Conservation (phyloP, 2,113 vertebrate species). For the Oceanodroma tethys region DNA sequence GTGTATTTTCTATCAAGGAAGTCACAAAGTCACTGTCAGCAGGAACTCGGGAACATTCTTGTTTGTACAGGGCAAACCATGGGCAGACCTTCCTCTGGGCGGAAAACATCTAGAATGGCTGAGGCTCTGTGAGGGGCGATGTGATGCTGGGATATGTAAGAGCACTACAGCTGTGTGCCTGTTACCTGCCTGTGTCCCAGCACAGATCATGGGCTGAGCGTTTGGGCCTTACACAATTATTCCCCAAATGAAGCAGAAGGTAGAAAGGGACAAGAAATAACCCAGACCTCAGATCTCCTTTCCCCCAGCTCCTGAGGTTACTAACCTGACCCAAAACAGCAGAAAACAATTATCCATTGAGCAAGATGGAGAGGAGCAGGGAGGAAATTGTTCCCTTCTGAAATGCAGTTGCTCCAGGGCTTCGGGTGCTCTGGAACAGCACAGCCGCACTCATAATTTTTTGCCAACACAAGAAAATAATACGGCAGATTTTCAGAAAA, state of each 20-base stretch:
- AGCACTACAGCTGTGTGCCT: neutral
- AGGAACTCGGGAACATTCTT: neutral
- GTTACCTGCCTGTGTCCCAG: neutral
- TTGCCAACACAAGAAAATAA: slow-evolving; percentile 41
- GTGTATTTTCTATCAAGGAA: neutral
- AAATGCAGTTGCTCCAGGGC: neutral
- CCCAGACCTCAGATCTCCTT: neutral
- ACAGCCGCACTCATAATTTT: neutral
- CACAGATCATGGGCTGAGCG: rapidly evolving
- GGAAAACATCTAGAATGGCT: neutral
- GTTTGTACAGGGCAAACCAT: neutral
- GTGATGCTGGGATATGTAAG: neutral
- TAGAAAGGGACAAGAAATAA: neutral
- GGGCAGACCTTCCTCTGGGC: neutral
- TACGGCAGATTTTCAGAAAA: slow-evolving; percentile 44
- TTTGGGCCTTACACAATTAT: neutral
- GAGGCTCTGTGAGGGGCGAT: neutral
- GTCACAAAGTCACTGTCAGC: neutral
- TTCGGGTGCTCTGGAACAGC: neutral
- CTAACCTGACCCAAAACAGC: slow-evolving; percentile 27
- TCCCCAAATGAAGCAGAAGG: neutral
- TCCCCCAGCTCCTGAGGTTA: neutral
- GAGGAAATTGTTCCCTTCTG: slow-evolving; percentile 36
- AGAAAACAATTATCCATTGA: slow-evolving; percentile 52
- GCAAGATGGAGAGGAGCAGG: slow-evolving; percentile 12